Conservation (phyloP, 1,140 invertebrate genomes). For the Carcinoscorpius rotundicauda region DNA sequence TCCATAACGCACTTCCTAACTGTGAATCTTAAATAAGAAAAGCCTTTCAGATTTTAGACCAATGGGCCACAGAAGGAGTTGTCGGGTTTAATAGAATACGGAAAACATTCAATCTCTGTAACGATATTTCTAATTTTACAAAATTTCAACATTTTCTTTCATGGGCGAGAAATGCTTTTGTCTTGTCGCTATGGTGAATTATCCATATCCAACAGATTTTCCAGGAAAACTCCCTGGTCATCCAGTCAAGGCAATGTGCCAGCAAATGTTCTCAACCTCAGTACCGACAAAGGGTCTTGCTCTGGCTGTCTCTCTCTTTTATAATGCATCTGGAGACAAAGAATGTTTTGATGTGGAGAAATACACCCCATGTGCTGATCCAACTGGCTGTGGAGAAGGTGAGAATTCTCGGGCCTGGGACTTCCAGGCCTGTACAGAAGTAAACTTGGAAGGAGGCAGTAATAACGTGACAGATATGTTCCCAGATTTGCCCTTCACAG, state of each 20-base stretch:
- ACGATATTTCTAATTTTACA: conserved; percentile 19
- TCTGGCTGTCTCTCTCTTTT: conserved; percentile 23
- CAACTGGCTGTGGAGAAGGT: conserved; percentile 34
- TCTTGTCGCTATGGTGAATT: conserved; percentile 79
- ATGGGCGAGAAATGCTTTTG: conserved; percentile 44
- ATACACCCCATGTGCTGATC: conserved; percentile 34
- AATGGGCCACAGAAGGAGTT: conserved; percentile 8
- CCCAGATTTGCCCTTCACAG: conserved; percentile 11
- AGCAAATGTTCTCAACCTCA: neutral
- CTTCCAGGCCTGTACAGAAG: conserved; percentile 26
- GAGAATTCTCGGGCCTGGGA: conserved; percentile 31
- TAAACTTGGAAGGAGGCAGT: conserved; percentile 11
- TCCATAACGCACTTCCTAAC: conserved; percentile 7
- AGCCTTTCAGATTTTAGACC: conserved; percentile 20
- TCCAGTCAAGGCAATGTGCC: conserved; percentile 52
- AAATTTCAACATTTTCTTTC: conserved; percentile 28
- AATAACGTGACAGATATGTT: conserved; percentile 12
- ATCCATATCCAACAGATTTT: conserved; percentile 74
- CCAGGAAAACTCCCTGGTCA: conserved; percentile 63
- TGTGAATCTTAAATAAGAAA: conserved; percentile 27
- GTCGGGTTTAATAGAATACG: conserved; percentile 12
- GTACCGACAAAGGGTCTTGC: conserved; percentile 23
- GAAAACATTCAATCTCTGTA: conserved; percentile 25
- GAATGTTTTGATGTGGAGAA: conserved; percentile 31
- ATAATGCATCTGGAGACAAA: conserved; percentile 6